Percentiles rank a stretch among this genome's conserved stretches.
phyloP scores from a whole-genome alignment of 2,888 invertebrate genomes.

The Amphipyra tragopoginis region DNA sequence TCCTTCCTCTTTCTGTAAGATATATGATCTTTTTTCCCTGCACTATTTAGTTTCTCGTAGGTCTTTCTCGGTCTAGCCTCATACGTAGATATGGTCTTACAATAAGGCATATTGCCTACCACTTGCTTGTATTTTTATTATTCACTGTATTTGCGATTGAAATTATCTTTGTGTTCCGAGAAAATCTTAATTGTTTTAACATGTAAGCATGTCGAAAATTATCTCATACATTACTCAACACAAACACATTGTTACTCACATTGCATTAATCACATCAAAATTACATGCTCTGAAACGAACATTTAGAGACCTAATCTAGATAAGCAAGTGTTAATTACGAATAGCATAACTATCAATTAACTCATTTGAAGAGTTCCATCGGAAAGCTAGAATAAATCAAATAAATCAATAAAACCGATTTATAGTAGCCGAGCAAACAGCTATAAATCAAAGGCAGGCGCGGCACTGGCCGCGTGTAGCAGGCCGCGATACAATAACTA shows the following conservation, averaged over 20 bases:
- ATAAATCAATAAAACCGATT: slow-evolving; percentile 82
- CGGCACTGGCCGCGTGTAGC: slow-evolving; percentile 42
- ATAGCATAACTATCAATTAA: slow-evolving; percentile 51
- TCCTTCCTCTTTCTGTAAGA: slow-evolving; percentile 20
- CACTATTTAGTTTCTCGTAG: not conserved
- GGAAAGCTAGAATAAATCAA: slow-evolving; percentile 74
- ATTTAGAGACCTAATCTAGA: slow-evolving; percentile 9
- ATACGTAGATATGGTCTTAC: too few species aligned
- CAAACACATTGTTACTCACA: slow-evolving; percentile 14
- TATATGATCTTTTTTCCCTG: slow-evolving; percentile 2
- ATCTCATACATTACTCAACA: slow-evolving; percentile 18
- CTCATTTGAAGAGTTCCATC: slow-evolving; percentile 56
- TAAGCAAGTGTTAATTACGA: slow-evolving; percentile 18
- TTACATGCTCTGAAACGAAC: not conserved
- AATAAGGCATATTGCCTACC: too few species aligned
- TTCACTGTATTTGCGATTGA: slow-evolving; percentile 7
- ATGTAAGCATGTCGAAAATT: slow-evolving; percentile 12
- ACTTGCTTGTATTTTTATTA: not conserved
- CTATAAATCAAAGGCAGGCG: slow-evolving; percentile 79
- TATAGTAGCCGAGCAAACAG: slow-evolving; percentile 78
- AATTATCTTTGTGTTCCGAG: slow-evolving; percentile 5
- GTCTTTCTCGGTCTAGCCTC: not conserved
- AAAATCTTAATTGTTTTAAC: slow-evolving; percentile 17
- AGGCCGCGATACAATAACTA: slow-evolving; percentile 19
- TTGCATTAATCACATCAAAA: not conserved